Base-by-base conservation (phyloP, 2,113 vertebrate genomes). In the Charadrius vociferus region DNA sequence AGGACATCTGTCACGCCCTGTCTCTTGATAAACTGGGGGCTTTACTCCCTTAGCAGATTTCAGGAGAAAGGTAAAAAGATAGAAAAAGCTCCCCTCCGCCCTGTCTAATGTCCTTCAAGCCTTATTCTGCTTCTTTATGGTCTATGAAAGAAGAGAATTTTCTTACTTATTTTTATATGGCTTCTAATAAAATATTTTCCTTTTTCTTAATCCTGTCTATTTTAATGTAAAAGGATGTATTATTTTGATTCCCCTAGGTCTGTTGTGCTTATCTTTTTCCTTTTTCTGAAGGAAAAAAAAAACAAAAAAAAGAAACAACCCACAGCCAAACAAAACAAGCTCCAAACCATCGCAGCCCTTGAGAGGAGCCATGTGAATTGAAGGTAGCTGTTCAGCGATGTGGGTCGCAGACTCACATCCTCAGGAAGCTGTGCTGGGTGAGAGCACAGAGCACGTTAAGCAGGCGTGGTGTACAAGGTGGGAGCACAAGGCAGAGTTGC, bases 391-490 rank as follows among this genome's bases (percentile, higher is more conserved):
- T 30, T 86, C 19, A 15, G 74, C 9, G 63, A 10, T 79, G 63
- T 41, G 61, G 58, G 32, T 36, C 6, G 10, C 15, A 14, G 39
- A 71, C 37, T 74, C 37, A 10, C 0, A 2, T 96, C 93, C 83
- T 86, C 27, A 5, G 92, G 95, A 96, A 50, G 49, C 49, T 50
- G 49, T 11, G 23, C 22, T 23, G 49, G 49, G 49, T n/a, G 62
- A 79, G 36, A 8, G 8, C 32, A 30, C 82, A 58, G 67, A 20
- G 59, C 36, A 37, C 2, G 52, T 52, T 77, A 32, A 68, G 23
- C 68, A 45, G 58, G 52, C 27, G n/a, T 39, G 10, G 0, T 27
- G 23, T 47, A 14, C 0, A 2, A 58, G 43, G 19, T 1, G 6
- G 71, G 52, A 73, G 26, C 8, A 3, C 26, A 16, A 67, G 80